Evolutionary conservation across 2,888 invertebrate species (phyloP), one percentile per base, ranked within the genome.

Genomic region (Callinectes sapidus): DNA sequence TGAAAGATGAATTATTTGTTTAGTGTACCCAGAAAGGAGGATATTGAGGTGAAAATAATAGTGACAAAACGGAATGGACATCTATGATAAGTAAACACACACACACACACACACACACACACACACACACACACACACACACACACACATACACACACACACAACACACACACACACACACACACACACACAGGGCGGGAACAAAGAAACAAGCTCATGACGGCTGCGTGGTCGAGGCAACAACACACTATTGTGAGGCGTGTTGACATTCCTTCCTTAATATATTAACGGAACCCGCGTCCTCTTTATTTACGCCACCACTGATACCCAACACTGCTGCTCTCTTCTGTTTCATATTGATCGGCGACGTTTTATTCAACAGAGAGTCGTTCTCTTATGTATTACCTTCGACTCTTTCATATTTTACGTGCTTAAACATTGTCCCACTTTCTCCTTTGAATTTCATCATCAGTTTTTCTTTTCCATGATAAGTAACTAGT

Each of bases 241-340:
- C 42, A n/a, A 23, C 66, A 89, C 18, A 61, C 35, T 55, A 55
- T 55, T 81, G 81, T 81, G 32, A 2, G 14, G 0, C 81, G 81
- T 81, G 81, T 81, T 81, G 10, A 35, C 35, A 35, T 81, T 81
- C 81, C 81, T 81, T 81, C 81, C 13, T 32, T 81, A 81, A 81
- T 35, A 81, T 35, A 81, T 81, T 35, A 35, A 81, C 16, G 32
- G 35, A 81, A 81, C 81, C 14, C 32, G 23, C 71, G 71, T 3
- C n/a, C 71, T 71, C 23, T 71, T 71, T 71, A 71, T 71, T 71
- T 71, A 71, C 71, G 71, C 23, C 71, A n/a, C 71, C n/a, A n/a
- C 10, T 71, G 71, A 71, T 71, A 71, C n/a, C 23, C 23, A 71
- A 71, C 71, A 71, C 71, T n/a, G n/a, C 23, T 71, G n/a, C n/a